A percentile compares a stretch with the other conserved stretches of the same genome.
These are phyloP conservation scores for Taenioides sp. DNA, from an alignment of 2,797 vertebrate species.

Conservation along the genomic window DNA sequence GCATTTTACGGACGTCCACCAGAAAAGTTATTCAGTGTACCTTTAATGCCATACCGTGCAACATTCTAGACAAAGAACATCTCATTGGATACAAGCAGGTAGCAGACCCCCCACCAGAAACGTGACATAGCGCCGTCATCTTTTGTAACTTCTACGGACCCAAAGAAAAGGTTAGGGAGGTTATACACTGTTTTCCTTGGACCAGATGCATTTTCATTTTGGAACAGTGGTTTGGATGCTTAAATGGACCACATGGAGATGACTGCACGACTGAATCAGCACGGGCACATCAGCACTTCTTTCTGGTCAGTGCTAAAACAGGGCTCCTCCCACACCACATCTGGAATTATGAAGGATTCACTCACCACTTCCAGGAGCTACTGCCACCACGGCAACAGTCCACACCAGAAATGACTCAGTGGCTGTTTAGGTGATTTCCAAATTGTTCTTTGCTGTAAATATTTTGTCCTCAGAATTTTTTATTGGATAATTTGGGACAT, in stretches of 20 bases:
- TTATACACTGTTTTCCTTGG: background rate
- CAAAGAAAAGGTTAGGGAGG: background rate
- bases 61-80: too few relatives aligned
- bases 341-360: constrained; percentile 1
- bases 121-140: too few relatives aligned
- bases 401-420: background rate
- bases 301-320: constrained; percentile 3
- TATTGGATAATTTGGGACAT: too few relatives aligned
- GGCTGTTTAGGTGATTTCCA: too few relatives aligned
- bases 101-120: too few relatives aligned
- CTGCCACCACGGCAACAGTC: background rate
- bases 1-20: too few relatives aligned
- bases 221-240: background rate
- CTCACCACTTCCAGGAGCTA: constrained; percentile 2
- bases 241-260: background rate
- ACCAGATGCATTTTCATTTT: background rate
- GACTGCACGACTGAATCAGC: background rate
- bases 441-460: too few relatives aligned
- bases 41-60: too few relatives aligned
- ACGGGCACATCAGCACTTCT: background rate
- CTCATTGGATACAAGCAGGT: too few relatives aligned
- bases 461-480: too few relatives aligned
- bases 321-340: background rate
- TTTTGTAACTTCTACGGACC: background rate
- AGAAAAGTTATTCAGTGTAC: too few relatives aligned